phyloP scores from a whole-genome alignment of 2,113 vertebrate genomes.

The Anthoscopus minutus region DNA sequence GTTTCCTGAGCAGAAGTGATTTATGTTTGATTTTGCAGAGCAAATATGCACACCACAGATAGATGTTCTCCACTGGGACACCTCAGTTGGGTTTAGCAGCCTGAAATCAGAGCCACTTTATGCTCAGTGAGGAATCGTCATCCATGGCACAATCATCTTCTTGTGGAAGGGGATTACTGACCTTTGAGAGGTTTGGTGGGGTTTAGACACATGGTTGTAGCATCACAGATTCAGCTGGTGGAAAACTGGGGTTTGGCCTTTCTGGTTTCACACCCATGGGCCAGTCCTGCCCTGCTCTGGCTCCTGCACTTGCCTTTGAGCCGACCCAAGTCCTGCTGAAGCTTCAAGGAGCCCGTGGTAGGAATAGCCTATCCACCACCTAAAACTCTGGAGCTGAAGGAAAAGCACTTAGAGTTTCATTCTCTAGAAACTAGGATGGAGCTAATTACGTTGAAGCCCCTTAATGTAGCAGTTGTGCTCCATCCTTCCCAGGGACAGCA shows the following conservation, averaged over 20 bases:
- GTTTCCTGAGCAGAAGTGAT: neutral
- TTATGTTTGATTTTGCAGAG: neutral
- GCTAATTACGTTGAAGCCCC: neutral
- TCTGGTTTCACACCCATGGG: neutral
- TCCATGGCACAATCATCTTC: neutral
- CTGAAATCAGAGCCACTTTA: neutral
- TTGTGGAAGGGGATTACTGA: neutral
- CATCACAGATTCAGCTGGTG: neutral
- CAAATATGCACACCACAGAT: rapidly evolving
- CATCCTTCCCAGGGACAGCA: neutral
- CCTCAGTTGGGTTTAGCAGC: neutral
- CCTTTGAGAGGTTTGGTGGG: neutral
- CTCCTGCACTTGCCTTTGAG: neutral
- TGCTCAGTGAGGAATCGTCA: neutral
- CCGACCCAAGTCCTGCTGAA: no score
- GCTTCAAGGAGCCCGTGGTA: neutral
- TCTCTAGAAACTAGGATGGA: neutral
- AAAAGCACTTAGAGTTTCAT: neutral
- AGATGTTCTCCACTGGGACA: neutral
- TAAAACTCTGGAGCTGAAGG: neutral
- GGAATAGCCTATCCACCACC: neutral
- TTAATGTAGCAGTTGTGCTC: neutral
- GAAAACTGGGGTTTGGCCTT: neutral
- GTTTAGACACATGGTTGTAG: neutral
- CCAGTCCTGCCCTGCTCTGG: neutral